Evolutionary conservation across 2,113 vertebrate genomes (phyloP).

Genomic region (Albula glossodonta): DNA sequence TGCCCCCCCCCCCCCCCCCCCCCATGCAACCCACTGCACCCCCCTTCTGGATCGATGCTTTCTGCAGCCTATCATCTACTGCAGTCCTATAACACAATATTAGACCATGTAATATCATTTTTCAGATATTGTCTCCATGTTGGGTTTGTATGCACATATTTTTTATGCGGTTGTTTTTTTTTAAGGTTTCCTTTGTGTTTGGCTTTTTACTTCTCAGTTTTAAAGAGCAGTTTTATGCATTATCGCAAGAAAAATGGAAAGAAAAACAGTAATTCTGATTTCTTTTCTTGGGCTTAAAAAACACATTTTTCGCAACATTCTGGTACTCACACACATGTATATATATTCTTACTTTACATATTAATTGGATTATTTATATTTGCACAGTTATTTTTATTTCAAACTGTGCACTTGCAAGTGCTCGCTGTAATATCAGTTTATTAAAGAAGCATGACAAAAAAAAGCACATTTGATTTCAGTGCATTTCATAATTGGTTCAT

Average conservation of each 20-base stretch:
- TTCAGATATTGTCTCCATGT: background rate
- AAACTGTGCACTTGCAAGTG: background rate
- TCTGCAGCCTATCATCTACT: background rate
- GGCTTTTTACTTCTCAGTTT: background rate
- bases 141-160: no score
- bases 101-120: background rate
- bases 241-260: no score
- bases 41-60: background rate
- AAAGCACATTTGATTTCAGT: background rate
- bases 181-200: background rate
- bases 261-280: no score
- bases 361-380: background rate
- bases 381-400: background rate
- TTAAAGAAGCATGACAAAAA: background rate
- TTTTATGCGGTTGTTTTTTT: background rate
- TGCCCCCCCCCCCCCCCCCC: no score
- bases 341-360: no score
- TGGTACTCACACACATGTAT: no score
- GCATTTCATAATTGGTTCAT: background rate
- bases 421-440: background rate
- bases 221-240: background rate
- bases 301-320: no score
- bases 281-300: no score
- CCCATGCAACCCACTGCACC: no score
- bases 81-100: background rate